These are phyloP conservation scores for Drosophila navojoa DNA, from an alignment of 1,140 invertebrate genomes.

Conservation along the genomic window DNA sequence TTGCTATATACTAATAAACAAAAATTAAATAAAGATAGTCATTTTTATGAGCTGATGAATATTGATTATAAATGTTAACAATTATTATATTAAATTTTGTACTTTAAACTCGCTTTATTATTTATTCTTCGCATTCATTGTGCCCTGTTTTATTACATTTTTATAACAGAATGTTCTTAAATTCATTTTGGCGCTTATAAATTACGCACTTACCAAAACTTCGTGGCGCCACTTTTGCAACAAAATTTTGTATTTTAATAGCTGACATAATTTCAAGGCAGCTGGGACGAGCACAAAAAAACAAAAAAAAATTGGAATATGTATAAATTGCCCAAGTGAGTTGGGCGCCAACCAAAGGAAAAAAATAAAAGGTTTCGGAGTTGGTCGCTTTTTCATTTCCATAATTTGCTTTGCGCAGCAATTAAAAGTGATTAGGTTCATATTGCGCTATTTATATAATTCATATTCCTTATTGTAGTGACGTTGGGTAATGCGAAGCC, in stretches of 20 bases:
- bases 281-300: background rate
- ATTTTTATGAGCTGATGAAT: no score
- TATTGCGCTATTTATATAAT: slow-evolving; percentile 71
- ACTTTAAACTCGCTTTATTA: no score
- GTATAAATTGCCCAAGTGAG: background rate
- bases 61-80: no score
- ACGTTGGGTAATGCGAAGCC: slow-evolving; percentile 35
- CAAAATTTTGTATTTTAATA: slow-evolving; percentile 63
- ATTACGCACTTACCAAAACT: slow-evolving; percentile 29
- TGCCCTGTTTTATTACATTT: background rate
- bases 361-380: slow-evolving; percentile 40
- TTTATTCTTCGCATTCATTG: background rate
- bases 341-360: background rate
- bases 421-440: slow-evolving; percentile 78
- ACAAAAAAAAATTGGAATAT: slow-evolving; percentile 1
- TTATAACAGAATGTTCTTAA: slow-evolving; percentile 6
- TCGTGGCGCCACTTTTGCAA: slow-evolving; percentile 33
- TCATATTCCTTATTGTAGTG: slow-evolving; percentile 37
- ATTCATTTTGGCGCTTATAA: slow-evolving; percentile 37
- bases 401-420: slow-evolving; percentile 66
- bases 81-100: slow-evolving; percentile 4
- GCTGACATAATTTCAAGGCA: slow-evolving; percentile 46
- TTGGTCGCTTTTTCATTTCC: slow-evolving; percentile 48
- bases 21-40: no score
- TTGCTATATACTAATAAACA: no score